A percentile compares a stretch with the other conserved stretches of the same genome.
phyloP scores from a whole-genome alignment of 2,113 vertebrate species.

The Channa maculata region DNA sequence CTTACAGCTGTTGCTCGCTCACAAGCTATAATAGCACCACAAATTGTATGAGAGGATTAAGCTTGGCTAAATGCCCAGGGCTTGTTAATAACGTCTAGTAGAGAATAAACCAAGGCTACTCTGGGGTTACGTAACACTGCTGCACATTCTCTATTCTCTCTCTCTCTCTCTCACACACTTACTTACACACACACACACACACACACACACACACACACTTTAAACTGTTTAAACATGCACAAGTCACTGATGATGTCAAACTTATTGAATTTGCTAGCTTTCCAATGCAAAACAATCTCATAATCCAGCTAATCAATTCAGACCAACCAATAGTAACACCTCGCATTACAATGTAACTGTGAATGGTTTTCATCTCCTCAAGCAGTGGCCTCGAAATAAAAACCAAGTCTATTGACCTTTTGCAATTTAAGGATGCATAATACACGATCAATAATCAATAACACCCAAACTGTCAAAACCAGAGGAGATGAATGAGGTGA shows the following conservation, averaged over 20 bases:
- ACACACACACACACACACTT: background rate
- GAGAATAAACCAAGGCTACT: constrained; percentile 20
- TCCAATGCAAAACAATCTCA: background rate
- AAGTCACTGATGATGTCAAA: background rate
- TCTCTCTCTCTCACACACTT: too few relatives aligned
- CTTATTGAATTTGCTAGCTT: background rate
- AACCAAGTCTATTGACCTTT: background rate
- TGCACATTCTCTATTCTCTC: too few relatives aligned
- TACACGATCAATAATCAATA: constrained; percentile 49
- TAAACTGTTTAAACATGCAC: background rate
- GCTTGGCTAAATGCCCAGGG: constrained; percentile 36
- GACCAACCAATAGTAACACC: constrained; percentile 11
- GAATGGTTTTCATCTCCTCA: constrained; percentile 8
- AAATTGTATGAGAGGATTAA: constrained; percentile 41
- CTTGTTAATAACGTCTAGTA: constrained; percentile 28
- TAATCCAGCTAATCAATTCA: constrained; percentile 2
- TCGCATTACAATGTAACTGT: background rate
- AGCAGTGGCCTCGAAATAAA: constrained; percentile 17
- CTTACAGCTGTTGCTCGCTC: constrained; percentile 39
- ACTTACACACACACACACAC: background rate
- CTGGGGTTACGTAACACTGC: constrained; percentile 25
- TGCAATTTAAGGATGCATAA: constrained; percentile 9
- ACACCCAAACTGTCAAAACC: background rate
- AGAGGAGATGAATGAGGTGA: constrained; percentile 8
- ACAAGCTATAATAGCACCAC: constrained; percentile 23